These are phyloP conservation scores for Buceros bicornis DNA, from an alignment of 2,797 vertebrate genomes.

Conservation along the genomic window DNA sequence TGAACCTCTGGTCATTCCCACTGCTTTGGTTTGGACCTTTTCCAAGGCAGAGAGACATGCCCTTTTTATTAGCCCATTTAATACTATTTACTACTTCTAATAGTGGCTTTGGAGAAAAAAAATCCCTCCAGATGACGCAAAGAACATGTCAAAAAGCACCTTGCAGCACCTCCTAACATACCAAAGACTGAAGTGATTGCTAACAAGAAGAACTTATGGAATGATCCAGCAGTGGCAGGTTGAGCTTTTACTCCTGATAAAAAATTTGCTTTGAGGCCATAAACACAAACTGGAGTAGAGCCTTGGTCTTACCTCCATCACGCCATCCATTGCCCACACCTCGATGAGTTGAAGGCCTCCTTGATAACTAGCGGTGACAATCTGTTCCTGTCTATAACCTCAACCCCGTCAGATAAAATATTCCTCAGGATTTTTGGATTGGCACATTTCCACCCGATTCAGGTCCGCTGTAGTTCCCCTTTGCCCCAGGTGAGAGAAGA, in stretches of 20 bases:
- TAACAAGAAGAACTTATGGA: background rate
- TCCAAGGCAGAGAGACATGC: background rate
- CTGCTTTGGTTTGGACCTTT: background rate
- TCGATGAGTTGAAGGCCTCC: background rate
- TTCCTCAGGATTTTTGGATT: background rate
- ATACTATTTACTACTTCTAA: background rate
- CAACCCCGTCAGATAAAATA: background rate
- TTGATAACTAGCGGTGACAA: background rate
- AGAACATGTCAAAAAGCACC: background rate
- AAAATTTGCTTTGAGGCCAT: background rate
- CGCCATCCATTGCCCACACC: background rate
- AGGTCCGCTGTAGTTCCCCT: background rate
- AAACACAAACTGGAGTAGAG: background rate
- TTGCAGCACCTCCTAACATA: background rate
- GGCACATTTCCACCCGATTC: background rate
- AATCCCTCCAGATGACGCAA: background rate
- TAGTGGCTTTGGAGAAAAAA: background rate
- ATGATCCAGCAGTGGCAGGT: background rate
- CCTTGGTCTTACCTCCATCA: background rate
- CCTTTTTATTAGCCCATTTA: background rate
- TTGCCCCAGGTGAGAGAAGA: background rate
- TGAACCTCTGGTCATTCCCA: background rate
- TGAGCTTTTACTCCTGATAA: background rate
- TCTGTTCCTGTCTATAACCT: background rate
- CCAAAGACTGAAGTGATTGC: background rate